Base-by-base conservation (phyloP, 2,797 vertebrate genomes). In the Mergus octosetaceus region DNA sequence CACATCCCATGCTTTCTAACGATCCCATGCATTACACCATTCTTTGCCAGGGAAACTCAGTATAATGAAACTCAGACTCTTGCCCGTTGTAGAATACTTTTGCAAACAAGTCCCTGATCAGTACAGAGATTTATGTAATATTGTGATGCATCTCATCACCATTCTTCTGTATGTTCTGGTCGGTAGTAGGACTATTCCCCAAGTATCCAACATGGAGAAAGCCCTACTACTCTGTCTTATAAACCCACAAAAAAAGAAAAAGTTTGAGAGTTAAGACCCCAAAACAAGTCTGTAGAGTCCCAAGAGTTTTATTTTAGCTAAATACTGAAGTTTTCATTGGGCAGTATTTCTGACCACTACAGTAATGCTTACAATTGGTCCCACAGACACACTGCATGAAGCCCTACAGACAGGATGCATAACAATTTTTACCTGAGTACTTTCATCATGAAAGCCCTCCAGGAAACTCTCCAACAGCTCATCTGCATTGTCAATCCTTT, bases 401-500 rank as follows among this genome's bases (percentile, higher is more conserved):
- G 85, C n/a, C 21, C 38, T 38, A 25, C 19, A 73, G 47, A 20
- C 2, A 65, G 54, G 77, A 70, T 14, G 20, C 4, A 39, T 28
- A 53, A 6, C 56, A 27, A 16, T n/a, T 95, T 96, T 73, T 96
- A 99, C 99, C 98, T 99, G 99, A 28, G 99, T 99, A 95, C 99
- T 99, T 97, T 99, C 99, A 65, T 99, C 99, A 12, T 99, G 99
- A 97, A 99, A 99, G 43, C 99, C 99, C 94, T 99, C 99, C 15
- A 99, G 97, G 94, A 99, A 99, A 94, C 99, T 99, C 98, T 99
- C 99, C 84, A 99, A 94, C 96, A 99, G 97, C 93, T 99, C 99
- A 38, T 99, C 99, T 2, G 99, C 99, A 3, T 99, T 99, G 97
- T 99, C 99, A 32, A 99, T 99, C 85, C 99, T 98, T 93, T 99